Percentiles rank a stretch among this genome's conserved stretches.
These are phyloP conservation scores for Drosophila hamatofila DNA, from an alignment of 2,888 invertebrate species.

Conservation along the genomic window DNA sequence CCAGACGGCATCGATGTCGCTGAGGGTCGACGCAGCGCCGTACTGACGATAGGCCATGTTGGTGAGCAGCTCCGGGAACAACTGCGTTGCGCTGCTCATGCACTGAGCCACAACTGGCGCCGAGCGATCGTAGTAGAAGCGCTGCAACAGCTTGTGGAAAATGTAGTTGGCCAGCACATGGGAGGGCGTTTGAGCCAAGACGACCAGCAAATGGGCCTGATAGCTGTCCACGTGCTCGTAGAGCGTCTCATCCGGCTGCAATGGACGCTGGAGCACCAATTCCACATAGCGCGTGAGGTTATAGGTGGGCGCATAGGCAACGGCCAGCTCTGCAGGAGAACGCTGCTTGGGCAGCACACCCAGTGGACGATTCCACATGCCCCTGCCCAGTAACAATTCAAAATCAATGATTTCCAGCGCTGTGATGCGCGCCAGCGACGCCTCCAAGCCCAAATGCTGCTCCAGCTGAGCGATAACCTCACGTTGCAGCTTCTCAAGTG, in stretches of 20 bases:
- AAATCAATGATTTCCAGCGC: conserved; percentile 73
- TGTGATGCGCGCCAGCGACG: conserved; percentile 46
- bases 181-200: conserved; percentile 50
- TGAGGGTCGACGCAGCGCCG: conserved; percentile 57
- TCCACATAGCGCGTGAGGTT: conserved; percentile 75
- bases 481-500: conserved; percentile 48
- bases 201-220: conserved; percentile 57
- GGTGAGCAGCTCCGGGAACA: conserved; percentile 78
- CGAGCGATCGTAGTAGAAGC: conserved; percentile 67
- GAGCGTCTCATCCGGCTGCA: conserved; percentile 56
- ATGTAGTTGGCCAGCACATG: conserved; percentile 80
- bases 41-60: conserved; percentile 70
- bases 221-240: conserved; percentile 78
- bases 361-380: conserved; percentile 62
- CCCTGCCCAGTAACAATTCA: conserved; percentile 65
- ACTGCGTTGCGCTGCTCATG: conserved; percentile 55
- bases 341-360: conserved; percentile 55
- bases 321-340: conserved; percentile 51
- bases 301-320: conserved; percentile 48
- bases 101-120: conserved; percentile 59
- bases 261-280: conserved; percentile 60
- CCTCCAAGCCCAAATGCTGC: conserved; percentile 64
- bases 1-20: conserved; percentile 79
- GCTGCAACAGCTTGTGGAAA: conserved; percentile 70
- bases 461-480: conserved; percentile 50